A percentile compares a stretch with the other conserved stretches of the same genome.
phyloP scores from a whole-genome alignment of 1,140 invertebrate genomes.

The Oscheius sp. region DNA sequence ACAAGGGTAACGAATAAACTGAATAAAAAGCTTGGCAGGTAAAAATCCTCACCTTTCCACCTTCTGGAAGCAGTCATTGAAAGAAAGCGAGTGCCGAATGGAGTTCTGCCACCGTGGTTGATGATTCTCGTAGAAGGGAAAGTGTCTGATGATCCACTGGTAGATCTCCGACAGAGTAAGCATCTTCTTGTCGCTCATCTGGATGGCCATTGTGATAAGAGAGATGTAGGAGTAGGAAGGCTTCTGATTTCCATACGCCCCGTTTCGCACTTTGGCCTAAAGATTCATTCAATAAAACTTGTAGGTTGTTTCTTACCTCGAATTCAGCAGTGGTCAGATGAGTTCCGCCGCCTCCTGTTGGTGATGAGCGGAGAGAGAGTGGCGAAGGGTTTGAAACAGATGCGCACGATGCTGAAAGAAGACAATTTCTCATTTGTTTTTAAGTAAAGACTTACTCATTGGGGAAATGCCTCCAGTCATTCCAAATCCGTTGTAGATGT shows the following conservation, averaged over 20 bases:
- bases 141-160: constrained; percentile 99
- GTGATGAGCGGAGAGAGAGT: background rate
- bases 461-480: background rate
- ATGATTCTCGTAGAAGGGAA: constrained; percentile 96
- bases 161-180: constrained; percentile 97
- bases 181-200: constrained; percentile 91
- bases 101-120: constrained; percentile 98
- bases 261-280: constrained; percentile 62
- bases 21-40: too few species aligned
- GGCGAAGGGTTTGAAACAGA: background rate
- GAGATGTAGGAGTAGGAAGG: constrained; percentile 98
- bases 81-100: constrained; percentile 85
- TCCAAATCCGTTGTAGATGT: background rate
- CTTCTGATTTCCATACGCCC: constrained; percentile 91
- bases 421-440: background rate
- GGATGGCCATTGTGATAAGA: constrained; percentile 98
- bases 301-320: background rate
- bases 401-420: background rate
- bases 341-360: background rate
- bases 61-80: constrained; percentile 99
- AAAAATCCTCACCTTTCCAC: constrained; percentile 75
- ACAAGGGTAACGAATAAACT: too few species aligned
- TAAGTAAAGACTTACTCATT: background rate
- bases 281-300: constrained; percentile 12
- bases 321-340: constrained; percentile 2